Base-by-base conservation (phyloP, 2,113 vertebrate species). In the Cavia porcellus region DNA sequence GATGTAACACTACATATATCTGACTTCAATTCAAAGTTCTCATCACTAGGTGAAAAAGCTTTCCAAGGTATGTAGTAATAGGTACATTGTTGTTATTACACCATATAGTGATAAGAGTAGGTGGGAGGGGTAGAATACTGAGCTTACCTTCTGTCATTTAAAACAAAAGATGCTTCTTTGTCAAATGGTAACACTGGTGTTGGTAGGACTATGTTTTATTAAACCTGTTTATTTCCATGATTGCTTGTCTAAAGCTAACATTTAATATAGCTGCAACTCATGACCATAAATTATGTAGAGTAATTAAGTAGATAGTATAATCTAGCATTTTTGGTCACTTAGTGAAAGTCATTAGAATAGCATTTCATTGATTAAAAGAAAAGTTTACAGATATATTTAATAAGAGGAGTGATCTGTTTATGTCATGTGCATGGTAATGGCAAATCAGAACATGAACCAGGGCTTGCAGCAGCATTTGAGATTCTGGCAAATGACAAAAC, bases 361-460 rank as follows among this genome's bases (percentile, higher is more conserved):
- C 72, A 91, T 91, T 97, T 91, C 25, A 90, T 91, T 96, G 74
- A 94, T 96, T 95, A 92, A 85, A 92, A 52, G 50, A 85, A 77
- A 87, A 20, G 5, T 92, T 90, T 89, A 82, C 52, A 55, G n/a
- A 62, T 85, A 79, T 32, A 85, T 4, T 90, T 87, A 68, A 92
- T 47, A 75, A n/a, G 92, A 94, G 61, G 4, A 68, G 70, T 55
- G 24, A 81, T 77, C 12, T 72, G 7, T 86, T 81, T 47, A 52
- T 38, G 59, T 24, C 7, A 20, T 55, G 47, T 38, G 1, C 38
- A 8, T 25, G 4, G 38, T 74, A 92, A 95, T 30, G 83, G 4
- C 2, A 92, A 97, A 97, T 97, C 92, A 97, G 88, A 97, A 92
- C 85, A 62, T 88, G 96, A 96, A 92, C 20, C 13, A 68, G 4